Evolutionary conservation across 2,888 invertebrate species (phyloP), one percentile per base, ranked within the genome.

Genomic region (Encarsia formosa): DNA sequence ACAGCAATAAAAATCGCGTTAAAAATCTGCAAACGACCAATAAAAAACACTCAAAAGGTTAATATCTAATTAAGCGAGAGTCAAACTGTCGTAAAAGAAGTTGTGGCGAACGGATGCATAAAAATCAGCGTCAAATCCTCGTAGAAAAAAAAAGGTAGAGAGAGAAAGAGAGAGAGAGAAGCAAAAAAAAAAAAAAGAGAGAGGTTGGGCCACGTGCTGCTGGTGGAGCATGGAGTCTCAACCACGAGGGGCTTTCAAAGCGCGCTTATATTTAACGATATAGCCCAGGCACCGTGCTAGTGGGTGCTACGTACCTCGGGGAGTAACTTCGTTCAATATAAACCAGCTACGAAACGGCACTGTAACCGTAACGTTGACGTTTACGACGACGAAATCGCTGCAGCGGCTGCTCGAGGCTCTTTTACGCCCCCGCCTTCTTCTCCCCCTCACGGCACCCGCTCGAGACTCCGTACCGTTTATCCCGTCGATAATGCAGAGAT

Each of bases 321-420:
- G 73, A 74, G 71, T 70, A 71, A 71, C 68, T 71, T 68, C 67
- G 69, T 73, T 71, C 71, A 69, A 72, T 73, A 73, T 74, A 73
- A 73, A 54, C 70, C 66, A 70, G 68, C 70, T 63, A 69, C 65
- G 68, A 73, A 49, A 72, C 69, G 72, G 71, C 72, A 67, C 70
- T 70, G 73, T 73, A 73, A 74, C 71, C 73, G 72, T 73, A 74
- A 73, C 72, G 70, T 68, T 73, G 73, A 74, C 73, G 73, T 73
- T 74, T 74, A 74, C 73, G 73, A 73, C 70, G 67, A 70, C 71
- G 72, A 73, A 74, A 74, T 74, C 73, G 73, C 70, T 66, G 73
- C 71, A 71, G 8, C 61, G 65, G 69, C 69, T 72, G 72, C 29
- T 26, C 20, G 11, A 9, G 18, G n/a, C n/a, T n/a, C 40, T 20